A percentile compares a stretch with the other conserved stretches of the same genome.
phyloP scores from a whole-genome alignment of 2,888 invertebrate genomes.

The Cryptophagus acutangulus region DNA sequence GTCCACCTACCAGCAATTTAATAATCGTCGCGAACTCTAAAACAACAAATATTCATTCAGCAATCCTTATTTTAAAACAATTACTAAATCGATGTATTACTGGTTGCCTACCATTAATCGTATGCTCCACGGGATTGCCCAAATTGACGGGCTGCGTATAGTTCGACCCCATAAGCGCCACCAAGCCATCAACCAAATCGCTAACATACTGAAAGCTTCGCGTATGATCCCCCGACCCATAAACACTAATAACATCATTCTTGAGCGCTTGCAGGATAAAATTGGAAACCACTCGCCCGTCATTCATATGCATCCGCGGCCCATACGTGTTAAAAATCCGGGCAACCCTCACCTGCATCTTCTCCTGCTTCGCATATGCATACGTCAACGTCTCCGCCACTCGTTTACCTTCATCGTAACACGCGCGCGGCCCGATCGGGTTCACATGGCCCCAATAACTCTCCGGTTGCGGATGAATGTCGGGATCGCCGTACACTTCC shows the following conservation, averaged over 20 bases:
- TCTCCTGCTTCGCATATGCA: constrained; percentile 96
- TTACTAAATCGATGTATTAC: neutral
- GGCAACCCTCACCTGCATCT: constrained; percentile 90
- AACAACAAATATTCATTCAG: constrained; percentile 31
- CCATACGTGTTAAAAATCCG: constrained; percentile 99
- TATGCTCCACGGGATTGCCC: constrained; percentile 97
- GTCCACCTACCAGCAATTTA: constrained; percentile 77
- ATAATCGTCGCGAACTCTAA: constrained; percentile 83
- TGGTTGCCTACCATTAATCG: constrained; percentile 69
- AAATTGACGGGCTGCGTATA: constrained; percentile 91
- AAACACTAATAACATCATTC: constrained; percentile 89
- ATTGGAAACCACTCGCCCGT: constrained; percentile 97
- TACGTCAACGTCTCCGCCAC: constrained; percentile 94
- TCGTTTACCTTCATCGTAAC: constrained; percentile 99
- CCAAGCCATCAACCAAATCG: constrained; percentile 92
- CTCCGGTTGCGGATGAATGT: constrained; percentile 96
- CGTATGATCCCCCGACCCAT: constrained; percentile 85
- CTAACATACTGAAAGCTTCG: constrained; percentile 97
- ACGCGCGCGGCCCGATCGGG: constrained; percentile 94
- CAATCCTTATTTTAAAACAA: too few relatives aligned
- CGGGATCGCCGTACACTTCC: constrained; percentile 98
- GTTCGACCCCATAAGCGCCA: constrained; percentile 89
- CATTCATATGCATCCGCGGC: constrained; percentile 98
- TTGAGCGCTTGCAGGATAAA: constrained; percentile 96
- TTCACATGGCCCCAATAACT: constrained; percentile 99